Conservation (phyloP, 2,797 vertebrate species). For the Tadarida brasiliensis region DNA sequence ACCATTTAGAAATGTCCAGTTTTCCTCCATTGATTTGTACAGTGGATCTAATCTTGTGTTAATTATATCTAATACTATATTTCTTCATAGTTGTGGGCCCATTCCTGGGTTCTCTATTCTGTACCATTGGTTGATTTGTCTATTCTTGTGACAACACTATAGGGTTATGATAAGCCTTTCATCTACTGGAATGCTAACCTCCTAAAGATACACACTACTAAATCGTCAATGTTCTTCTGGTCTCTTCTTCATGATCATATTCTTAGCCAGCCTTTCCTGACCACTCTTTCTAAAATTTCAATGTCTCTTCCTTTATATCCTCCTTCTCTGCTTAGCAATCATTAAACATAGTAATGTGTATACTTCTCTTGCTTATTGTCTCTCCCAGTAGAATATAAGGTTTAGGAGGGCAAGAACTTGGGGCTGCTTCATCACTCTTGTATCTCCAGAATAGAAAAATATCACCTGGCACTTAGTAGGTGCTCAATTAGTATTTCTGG, state of each 20-base stretch:
- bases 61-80: background rate
- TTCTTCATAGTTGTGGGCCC: background rate
- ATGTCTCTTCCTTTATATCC: background rate
- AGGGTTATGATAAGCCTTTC: background rate
- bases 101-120: background rate
- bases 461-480: background rate
- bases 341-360: background rate
- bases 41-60: background rate
- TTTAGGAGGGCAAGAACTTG: background rate
- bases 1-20: background rate
- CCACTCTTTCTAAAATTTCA: constrained; percentile 28
- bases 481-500: constrained; percentile 43
- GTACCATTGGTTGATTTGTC: background rate
- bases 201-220: background rate
- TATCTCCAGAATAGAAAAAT: background rate
- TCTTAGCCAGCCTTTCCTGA: background rate
- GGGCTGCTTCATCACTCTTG: background rate
- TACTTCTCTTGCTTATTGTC: constrained; percentile 4
- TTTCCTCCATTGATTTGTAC: background rate
- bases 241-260: background rate
- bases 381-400: background rate
- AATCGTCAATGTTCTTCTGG: constrained; percentile 3
- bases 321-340: background rate
- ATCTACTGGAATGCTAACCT: background rate
- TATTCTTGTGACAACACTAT: background rate